Evolutionary conservation across 2,113 vertebrate genomes (phyloP).

Genomic region (Nerophis ophidion): DNA sequence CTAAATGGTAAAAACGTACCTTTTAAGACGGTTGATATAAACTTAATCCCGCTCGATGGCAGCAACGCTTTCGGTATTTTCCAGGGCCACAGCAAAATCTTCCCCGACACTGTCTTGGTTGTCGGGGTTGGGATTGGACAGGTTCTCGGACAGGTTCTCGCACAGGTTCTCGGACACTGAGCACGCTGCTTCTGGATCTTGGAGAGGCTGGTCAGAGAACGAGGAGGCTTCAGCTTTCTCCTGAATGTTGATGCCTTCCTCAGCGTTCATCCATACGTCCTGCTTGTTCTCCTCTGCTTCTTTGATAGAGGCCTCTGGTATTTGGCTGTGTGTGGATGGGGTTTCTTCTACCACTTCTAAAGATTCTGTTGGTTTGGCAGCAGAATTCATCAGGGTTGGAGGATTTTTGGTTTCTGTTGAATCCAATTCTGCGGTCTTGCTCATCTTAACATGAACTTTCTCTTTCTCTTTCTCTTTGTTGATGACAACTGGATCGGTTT

Average conservation of each 20-base stretch:
- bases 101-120: conserved; percentile 42
- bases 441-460: too few species aligned
- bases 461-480: too few species aligned
- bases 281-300: conserved; percentile 51
- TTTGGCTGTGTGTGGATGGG: background rate
- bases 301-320: conserved; percentile 5
- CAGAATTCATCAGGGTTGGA: conserved; percentile 6
- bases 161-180: conserved; percentile 1
- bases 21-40: too few species aligned
- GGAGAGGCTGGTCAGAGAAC: background rate
- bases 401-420: conserved; percentile 5
- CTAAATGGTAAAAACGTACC: background rate
- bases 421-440: conserved; percentile 3
- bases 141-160: background rate
- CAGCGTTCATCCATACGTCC: conserved; percentile 66
- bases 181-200: background rate
- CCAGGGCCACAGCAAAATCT: conserved; percentile 49
- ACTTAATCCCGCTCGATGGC: conserved; percentile 23
- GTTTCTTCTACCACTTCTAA: conserved; percentile 22
- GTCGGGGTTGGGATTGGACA: background rate
- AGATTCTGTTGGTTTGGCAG: conserved; percentile 13
- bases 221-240: background rate
- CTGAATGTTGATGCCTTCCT: conserved; percentile 42
- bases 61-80: conserved; percentile 19
- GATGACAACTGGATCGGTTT: background rate